A percentile compares a stretch with the other conserved stretches of the same genome.
phyloP scores from a whole-genome alignment of 2,888 invertebrate genomes.

The Polyommatus icarus region DNA sequence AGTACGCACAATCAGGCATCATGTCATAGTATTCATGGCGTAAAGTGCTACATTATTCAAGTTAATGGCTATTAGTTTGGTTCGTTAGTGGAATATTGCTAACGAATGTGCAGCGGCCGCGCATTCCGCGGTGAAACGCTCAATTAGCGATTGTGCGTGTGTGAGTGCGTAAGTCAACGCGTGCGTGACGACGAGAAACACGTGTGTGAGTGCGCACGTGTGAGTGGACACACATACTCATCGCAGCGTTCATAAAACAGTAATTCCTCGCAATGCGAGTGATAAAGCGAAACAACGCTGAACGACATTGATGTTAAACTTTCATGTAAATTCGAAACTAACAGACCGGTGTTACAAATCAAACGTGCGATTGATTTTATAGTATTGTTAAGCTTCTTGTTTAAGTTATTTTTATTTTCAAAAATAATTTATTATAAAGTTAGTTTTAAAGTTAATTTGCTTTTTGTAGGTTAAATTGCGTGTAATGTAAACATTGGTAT shows the following conservation, averaged over 20 bases:
- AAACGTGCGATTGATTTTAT: slow-evolving; percentile 24
- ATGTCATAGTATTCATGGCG: slow-evolving; percentile 59
- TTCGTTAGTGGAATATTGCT: slow-evolving; percentile 80
- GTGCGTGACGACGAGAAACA: background rate
- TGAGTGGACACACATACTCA: slow-evolving; percentile 52
- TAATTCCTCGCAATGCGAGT: slow-evolving; percentile 50
- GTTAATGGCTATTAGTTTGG: slow-evolving; percentile 78
- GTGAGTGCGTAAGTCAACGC: background rate
- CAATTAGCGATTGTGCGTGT: slow-evolving; percentile 56
- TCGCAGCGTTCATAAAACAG: slow-evolving; percentile 55
- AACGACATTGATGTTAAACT: slow-evolving; percentile 33
- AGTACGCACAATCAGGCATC: slow-evolving; percentile 49
- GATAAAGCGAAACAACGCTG: slow-evolving; percentile 38
- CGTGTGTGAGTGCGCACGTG: background rate
- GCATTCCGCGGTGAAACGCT: slow-evolving; percentile 67
- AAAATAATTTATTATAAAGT: background rate
- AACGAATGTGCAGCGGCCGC: slow-evolving; percentile 72
- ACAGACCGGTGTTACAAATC: background rate
- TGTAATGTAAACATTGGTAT: no score
- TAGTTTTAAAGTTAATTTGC: no score
- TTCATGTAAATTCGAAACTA: slow-evolving; percentile 29
- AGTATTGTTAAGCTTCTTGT: background rate
- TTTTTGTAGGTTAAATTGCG: no score
- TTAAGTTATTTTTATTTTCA: background rate
- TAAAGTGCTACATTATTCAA: slow-evolving; percentile 76